Base-by-base conservation (phyloP, 2,797 vertebrate species). In the Xenentodon cancila region DNA sequence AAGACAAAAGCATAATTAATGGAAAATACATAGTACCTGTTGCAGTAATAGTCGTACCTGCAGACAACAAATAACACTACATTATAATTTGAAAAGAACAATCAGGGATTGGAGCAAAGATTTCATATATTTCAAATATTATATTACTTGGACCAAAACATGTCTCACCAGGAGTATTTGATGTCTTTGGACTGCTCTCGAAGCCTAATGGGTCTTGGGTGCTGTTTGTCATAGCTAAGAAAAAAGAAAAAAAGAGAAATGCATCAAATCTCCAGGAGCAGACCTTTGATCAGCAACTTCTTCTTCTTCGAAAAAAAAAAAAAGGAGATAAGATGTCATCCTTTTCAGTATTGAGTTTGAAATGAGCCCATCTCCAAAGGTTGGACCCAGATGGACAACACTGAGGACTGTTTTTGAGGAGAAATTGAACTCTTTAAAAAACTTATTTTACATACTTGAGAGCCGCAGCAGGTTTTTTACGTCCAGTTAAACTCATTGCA, bases 1-100 rank as follows among this genome's bases (percentile, higher is more conserved):
- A 1, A 37, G 20, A n/a, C 6, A 37, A n/a, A 17, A 48, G 43
- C 4, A 51, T 9, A 30, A 17, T 16, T 40, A 40, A 7, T 7
- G 49, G 20, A 21, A 19, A 59, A 27, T 0, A 1, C 12, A 49
- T 44, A 42, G 11, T 79, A 82, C 71, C 77, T 77, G 21, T 1
- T 13, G 5, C 15, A 40, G 37, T 40, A 40, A 12, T 0, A 47
- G 12, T 0, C 37, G 0, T 0, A 64, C 0, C 80, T 84, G 60
- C 27, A 25, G 53, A 37, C 27, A 44, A 43, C 5, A 46, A 46
- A 61, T 6, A 64, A 22, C 1, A 46, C 9, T 3, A 17, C 12
- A 5, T 20, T 18, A 27, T 44, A 16, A 18, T 56, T 7, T 6
- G 2, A 27, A n/a, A 25, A 21, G 34, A 42, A 7, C 1, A 37